Evolutionary conservation across 2,113 vertebrate species (phyloP), one percentile per base, ranked within the genome.

Genomic region (Oncorhynchus keta): DNA sequence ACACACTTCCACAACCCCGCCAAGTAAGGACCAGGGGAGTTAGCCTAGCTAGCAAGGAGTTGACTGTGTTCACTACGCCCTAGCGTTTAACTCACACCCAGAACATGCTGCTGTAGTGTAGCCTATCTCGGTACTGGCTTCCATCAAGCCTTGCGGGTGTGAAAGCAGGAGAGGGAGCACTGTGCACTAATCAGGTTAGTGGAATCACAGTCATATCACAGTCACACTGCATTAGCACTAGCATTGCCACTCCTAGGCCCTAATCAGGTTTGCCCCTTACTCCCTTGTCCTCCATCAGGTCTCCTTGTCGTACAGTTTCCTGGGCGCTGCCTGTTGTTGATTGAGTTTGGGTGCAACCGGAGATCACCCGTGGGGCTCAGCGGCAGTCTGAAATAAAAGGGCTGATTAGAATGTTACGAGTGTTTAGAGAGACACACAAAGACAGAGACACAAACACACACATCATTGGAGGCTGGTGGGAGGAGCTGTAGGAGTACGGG

Each of bases 151-250:
- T 13, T 16, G 49, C 4, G 49, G 49, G 49, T 55, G 12, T 55
- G 49, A 14, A 51, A 14, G 14, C 49, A 14, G 49, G 13, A 71
- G 74, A 82, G 45, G 32, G 32, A 76, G 78, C 87, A 45, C 80
- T 28, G 48, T 65, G 84, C 77, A 83, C 78, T 82, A 86, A 87
- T 89, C 89, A 87, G 81, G 80, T 78, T 82, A 86, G 68, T 75
- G 73, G 79, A 67, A 81, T 20, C 16, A 82, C 73, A 49, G 39
- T 76, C 75, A 71, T 76, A 77, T 86, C 80, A 84, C 83, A 83
- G 82, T 84, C 83, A 83, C 70, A 76, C 73, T 70, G 68, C 76
- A 59, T 72, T 80, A 86, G 76, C 77, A 70, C 70, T 4, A 79
- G 72, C 68, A 82, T 74, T 9, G 30, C 81, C 51, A 39, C 13